Conservation (phyloP, 1,140 invertebrate species). For the Penaeus japonicus region DNA sequence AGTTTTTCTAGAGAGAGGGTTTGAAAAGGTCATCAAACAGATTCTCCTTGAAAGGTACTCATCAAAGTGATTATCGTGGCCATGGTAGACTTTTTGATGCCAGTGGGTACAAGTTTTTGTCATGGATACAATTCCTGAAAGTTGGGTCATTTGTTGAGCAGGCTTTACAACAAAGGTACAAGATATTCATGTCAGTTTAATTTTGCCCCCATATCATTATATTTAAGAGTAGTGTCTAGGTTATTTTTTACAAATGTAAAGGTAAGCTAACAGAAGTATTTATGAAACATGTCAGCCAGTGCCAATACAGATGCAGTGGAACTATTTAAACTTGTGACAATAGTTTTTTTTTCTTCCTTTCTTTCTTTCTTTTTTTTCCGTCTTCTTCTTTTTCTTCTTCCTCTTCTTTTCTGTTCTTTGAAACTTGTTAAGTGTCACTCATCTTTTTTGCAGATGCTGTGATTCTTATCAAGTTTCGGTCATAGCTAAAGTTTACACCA, state of each 20-base stretch:
- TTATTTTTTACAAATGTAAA: constrained; percentile 40
- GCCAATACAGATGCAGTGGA: constrained; percentile 33
- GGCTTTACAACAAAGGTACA: constrained; percentile 41
- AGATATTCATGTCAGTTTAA: constrained; percentile 39
- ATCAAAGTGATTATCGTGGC: too few species aligned
- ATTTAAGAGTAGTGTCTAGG: constrained; percentile 44
- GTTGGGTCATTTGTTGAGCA: constrained; percentile 6
- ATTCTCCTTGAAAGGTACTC: too few species aligned
- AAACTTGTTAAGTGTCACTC: too few species aligned
- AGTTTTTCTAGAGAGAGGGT: too few species aligned
- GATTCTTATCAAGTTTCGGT: too few species aligned
- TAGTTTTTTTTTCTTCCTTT: too few species aligned
- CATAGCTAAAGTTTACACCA: neutral
- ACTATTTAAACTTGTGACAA: neutral
- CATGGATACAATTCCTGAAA: neutral
- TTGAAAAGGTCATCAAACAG: too few species aligned
- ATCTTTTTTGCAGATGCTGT: too few species aligned
- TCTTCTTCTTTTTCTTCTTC: too few species aligned
- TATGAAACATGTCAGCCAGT: constrained; percentile 32
- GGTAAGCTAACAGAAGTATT: constrained; percentile 29
- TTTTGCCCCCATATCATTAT: constrained; percentile 43
- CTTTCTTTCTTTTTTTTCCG: too few species aligned
- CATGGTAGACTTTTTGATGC: neutral
- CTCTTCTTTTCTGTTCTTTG: too few species aligned
- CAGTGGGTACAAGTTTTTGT: neutral